phyloP scores from a whole-genome alignment of 2,888 invertebrate genomes.

The Drosophila multiciliata region DNA sequence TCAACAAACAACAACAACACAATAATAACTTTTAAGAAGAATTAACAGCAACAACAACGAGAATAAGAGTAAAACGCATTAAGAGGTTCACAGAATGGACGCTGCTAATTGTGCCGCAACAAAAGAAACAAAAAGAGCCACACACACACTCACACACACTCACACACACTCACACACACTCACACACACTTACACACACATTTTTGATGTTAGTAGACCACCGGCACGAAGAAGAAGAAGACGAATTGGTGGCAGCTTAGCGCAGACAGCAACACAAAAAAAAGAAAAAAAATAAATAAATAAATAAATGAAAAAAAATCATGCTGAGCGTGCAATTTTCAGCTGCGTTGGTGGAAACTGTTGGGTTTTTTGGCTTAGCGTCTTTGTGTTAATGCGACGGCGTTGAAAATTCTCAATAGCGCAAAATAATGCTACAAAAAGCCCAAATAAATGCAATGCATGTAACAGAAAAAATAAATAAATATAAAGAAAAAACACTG shows the following conservation, averaged over 20 bases:
- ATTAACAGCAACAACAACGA: slow-evolving; percentile 9
- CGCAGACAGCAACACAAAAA: slow-evolving; percentile 34
- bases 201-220: slow-evolving; percentile 62
- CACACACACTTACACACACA: slow-evolving; percentile 23
- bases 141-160: not conserved
- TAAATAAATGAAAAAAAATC: slow-evolving; percentile 13
- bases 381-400: slow-evolving; percentile 51
- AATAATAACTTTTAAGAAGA: slow-evolving; percentile 12
- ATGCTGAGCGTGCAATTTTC: slow-evolving; percentile 51
- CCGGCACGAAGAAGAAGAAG: slow-evolving; percentile 29
- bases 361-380: slow-evolving; percentile 8
- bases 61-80: slow-evolving; percentile 44
- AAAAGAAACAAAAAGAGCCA: slow-evolving; percentile 47
- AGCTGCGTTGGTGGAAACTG: slow-evolving; percentile 48
- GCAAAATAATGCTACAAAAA: slow-evolving; percentile 30
- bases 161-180: not conserved
- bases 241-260: slow-evolving; percentile 38
- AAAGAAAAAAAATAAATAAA: not conserved
- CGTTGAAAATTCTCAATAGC: slow-evolving; percentile 56
- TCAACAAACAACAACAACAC: not conserved
- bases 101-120: slow-evolving; percentile 69
- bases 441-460: slow-evolving; percentile 43
- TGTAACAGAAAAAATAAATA: slow-evolving; percentile 27
- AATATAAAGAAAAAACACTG: slow-evolving; percentile 41
- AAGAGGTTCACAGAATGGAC: slow-evolving; percentile 57